These are phyloP conservation scores for Vesta saturnalis DNA, from an alignment of 2,888 invertebrate species.

Conservation along the genomic window DNA sequence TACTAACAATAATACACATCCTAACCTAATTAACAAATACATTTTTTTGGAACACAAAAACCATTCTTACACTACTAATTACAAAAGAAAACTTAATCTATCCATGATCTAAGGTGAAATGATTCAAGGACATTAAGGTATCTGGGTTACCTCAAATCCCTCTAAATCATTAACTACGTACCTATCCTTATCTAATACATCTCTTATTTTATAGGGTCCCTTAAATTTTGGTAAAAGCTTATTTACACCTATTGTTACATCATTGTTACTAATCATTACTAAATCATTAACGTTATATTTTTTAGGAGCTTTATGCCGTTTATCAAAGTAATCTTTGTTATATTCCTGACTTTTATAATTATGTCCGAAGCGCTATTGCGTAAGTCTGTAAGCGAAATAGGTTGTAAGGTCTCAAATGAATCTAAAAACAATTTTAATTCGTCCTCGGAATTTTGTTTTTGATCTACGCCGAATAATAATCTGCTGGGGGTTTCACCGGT, in stretches of 20 bases:
- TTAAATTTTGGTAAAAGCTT: slow-evolving; percentile 10
- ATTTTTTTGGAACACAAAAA: no score
- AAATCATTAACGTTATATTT: neutral
- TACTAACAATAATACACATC: no score
- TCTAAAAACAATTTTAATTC: slow-evolving; percentile 2
- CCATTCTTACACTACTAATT: no score
- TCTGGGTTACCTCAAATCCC: neutral
- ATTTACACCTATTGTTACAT: slow-evolving; percentile 8
- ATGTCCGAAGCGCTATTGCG: neutral
- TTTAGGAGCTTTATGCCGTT: neutral
- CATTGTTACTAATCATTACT: neutral
- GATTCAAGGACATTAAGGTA: neutral
- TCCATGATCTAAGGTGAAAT: neutral
- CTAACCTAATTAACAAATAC: no score
- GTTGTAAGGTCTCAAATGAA: neutral
- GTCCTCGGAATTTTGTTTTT: slow-evolving; percentile 30
- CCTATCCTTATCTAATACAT: slow-evolving; percentile 12
- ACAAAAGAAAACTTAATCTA: no score
- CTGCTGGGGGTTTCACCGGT: slow-evolving; percentile 48
- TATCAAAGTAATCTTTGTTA: neutral
- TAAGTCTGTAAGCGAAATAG: neutral
- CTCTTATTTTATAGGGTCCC: slow-evolving; percentile 10
- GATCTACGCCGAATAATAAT: slow-evolving; percentile 48
- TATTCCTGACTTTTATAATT: neutral
- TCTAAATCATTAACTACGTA: slow-evolving; percentile 10